A percentile compares a stretch with the other conserved stretches of the same genome.
Conservation (phyloP, 2,113 vertebrate genomes). For the Istiophorus platypterus region DNA sequence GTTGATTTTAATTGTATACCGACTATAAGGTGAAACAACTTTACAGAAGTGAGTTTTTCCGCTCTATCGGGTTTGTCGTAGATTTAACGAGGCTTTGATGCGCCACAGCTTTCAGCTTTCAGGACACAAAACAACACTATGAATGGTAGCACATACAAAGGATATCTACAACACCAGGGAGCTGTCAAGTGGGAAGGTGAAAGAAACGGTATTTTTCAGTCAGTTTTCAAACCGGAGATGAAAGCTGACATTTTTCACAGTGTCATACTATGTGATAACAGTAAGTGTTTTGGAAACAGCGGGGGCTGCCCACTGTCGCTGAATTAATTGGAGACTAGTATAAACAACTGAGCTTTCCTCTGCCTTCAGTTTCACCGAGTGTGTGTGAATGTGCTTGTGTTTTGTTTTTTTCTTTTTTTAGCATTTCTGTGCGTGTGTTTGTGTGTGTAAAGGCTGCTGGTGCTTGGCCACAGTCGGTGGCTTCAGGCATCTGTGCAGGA, state of each 20-base stretch:
- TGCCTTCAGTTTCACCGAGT: conserved; percentile 27
- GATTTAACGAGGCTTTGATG: background rate
- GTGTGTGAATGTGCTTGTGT: background rate
- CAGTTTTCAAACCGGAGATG: conserved; percentile 28
- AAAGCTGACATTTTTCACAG: conserved; percentile 41
- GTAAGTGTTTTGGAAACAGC: conserved; percentile 33
- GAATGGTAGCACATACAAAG: conserved; percentile 7
- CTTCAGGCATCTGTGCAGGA: conserved; percentile 49
- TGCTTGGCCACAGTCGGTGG: conserved; percentile 25
- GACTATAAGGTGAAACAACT: background rate
- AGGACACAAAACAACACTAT: conserved; percentile 3
- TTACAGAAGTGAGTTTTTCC: background rate
- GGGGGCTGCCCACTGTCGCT: background rate
- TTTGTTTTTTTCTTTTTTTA: no score
- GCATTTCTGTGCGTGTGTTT: background rate
- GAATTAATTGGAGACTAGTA: conserved; percentile 42
- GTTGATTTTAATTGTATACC: background rate
- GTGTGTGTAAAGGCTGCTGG: background rate
- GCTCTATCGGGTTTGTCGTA: background rate
- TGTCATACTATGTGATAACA: conserved; percentile 16
- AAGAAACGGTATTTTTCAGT: conserved; percentile 25
- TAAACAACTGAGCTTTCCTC: conserved; percentile 30
- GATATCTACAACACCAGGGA: background rate
- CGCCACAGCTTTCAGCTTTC: conserved; percentile 19
- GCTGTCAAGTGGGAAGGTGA: conserved; percentile 21